These are phyloP conservation scores for Hemithea aestivaria DNA, from an alignment of 2,888 invertebrate species.

Conservation along the genomic window DNA sequence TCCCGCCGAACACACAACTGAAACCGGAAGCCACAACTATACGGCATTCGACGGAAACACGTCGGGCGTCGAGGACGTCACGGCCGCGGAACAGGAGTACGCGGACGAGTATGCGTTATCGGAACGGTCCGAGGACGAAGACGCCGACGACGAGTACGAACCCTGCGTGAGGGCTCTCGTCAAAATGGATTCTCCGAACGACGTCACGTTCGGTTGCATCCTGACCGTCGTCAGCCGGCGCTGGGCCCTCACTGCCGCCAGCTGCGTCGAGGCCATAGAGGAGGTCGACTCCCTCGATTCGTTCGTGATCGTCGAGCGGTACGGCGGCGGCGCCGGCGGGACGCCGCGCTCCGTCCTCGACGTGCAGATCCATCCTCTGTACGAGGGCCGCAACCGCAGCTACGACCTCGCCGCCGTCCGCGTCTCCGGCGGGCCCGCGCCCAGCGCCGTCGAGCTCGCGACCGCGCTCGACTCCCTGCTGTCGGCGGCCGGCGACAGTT, in stretches of 20 bases:
- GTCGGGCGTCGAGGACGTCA: constrained; percentile 8
- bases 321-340: constrained; percentile 34
- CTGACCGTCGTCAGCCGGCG: constrained; percentile 46
- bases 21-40: background rate
- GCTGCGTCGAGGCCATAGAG: constrained; percentile 60
- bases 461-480: constrained; percentile 43
- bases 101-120: background rate
- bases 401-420: constrained; percentile 53
- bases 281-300: constrained; percentile 56
- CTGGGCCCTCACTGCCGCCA: constrained; percentile 63
- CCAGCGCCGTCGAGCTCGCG: constrained; percentile 30
- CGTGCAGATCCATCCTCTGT: constrained; percentile 52
- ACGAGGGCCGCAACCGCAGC: constrained; percentile 38
- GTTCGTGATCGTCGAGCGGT: constrained; percentile 52
- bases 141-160: constrained; percentile 28
- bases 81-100: no score
- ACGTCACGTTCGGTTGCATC: constrained; percentile 55
- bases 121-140: constrained; percentile 34
- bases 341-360: constrained; percentile 39
- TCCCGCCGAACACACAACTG: background rate
- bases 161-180: constrained; percentile 48
- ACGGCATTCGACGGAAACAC: background rate
- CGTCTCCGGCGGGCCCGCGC: constrained; percentile 30
- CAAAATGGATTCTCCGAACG: constrained; percentile 42
- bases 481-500: constrained; percentile 50